Conservation (phyloP, 2,888 invertebrate genomes). For the Agrotis clavis region DNA sequence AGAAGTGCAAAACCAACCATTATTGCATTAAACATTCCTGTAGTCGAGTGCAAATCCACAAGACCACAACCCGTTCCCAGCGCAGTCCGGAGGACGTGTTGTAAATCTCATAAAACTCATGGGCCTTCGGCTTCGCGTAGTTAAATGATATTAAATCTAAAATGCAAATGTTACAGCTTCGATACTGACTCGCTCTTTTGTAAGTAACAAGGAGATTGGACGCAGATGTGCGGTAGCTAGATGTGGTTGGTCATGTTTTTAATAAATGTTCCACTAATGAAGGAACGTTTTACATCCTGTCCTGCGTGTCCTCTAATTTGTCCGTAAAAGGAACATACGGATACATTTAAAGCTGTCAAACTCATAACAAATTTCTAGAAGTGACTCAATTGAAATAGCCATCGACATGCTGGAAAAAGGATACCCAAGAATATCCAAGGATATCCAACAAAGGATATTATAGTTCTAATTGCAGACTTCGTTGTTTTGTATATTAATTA, state of each 20-base stretch:
- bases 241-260: background rate
- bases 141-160: slow-evolving; percentile 77
- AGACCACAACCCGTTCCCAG: slow-evolving; percentile 26
- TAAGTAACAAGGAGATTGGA: slow-evolving; percentile 53
- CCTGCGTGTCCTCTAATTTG: too few species aligned
- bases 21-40: slow-evolving; percentile 32
- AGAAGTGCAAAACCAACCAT: background rate
- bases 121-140: slow-evolving; percentile 51
- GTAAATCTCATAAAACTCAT: slow-evolving; percentile 53
- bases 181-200: slow-evolving; percentile 69
- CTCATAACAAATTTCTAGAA: too few species aligned
- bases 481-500: too few species aligned
- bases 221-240: slow-evolving; percentile 30
- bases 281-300: too few species aligned
- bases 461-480: too few species aligned
- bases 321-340: too few species aligned
- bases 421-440: too few species aligned
- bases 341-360: too few species aligned
- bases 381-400: too few species aligned
- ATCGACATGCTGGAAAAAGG: too few species aligned
- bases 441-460: too few species aligned
- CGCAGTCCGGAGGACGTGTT: slow-evolving; percentile 33
- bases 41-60: slow-evolving; percentile 7
- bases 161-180: slow-evolving; percentile 76
- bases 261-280: too few species aligned